Evolutionary conservation across 2,888 invertebrate species (phyloP), one percentile per base, ranked within the genome.

Genomic region (Calameuta filiformis): DNA sequence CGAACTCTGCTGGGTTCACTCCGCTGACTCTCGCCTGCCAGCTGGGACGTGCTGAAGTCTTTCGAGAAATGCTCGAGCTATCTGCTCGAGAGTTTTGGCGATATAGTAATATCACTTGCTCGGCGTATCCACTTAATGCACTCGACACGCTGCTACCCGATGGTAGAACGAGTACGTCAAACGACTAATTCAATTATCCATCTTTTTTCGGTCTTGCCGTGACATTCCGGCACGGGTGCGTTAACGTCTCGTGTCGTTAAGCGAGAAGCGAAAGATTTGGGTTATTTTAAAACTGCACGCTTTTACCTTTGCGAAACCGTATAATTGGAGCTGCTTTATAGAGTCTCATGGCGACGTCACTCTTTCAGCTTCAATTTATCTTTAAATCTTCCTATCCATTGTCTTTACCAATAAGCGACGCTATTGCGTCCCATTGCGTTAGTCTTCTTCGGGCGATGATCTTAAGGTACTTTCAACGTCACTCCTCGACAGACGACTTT

Each of bases 21-120:
- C 99, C 99, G 0, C 93, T 99, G 35, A 99, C 99, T 0, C 93
- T 99, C 80, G 98, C 99, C 78, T 98, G 99, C 91, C 98, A 98
- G 92, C 93, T 99, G 81, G 99, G 99, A 77, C 95, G 99, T 78
- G 98, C 98, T 68, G 97, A 98, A 86, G 98, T 99, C 82, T 99
- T 99, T 93, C 95, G 97, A 84, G 99, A 99, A 93, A 99, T 99
- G 98, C 94, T 99, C 92, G 99, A 99, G 91, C 93, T 99, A 12
- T 98, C 96, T 12, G 96, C 97, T 23, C 94, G 97, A 90, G 99
- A 99, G 92, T 98, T 99, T 92, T 99, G 99, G 99, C 94, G 99
- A 76, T 99, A 99, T 93, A 98, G 98, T 89, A 99, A 99, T 90
- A 98, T 99, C 85, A 98, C 98, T 12, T 99, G 99, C 92, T 98